A percentile compares a stretch with the other conserved stretches of the same genome.
phyloP scores from a whole-genome alignment of 1,140 invertebrate species.

The Ceratitis capitata region DNA sequence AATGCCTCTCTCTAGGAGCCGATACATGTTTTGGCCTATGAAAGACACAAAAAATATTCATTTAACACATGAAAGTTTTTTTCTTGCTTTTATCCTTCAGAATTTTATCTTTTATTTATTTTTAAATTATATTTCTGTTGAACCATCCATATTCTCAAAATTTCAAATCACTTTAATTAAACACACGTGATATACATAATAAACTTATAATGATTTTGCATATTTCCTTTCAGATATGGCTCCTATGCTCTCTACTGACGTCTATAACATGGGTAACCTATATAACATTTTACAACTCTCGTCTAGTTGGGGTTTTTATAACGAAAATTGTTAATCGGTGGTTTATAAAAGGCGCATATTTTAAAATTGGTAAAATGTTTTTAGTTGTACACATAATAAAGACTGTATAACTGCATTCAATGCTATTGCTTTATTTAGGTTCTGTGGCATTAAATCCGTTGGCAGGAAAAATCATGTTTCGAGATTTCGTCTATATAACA shows the following conservation, averaged over 20 bases:
- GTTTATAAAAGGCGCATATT: constrained; percentile 84
- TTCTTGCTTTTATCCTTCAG: too few relatives aligned
- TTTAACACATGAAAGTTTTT: too few relatives aligned
- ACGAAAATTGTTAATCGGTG: constrained; percentile 91
- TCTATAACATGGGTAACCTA: constrained; percentile 89
- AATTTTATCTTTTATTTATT: too few relatives aligned
- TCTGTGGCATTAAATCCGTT: constrained; percentile 94
- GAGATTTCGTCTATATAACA: constrained; percentile 93
- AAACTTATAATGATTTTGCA: neutral
- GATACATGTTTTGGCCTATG: too few relatives aligned
- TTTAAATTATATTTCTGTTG: too few relatives aligned
- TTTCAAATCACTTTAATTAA: too few relatives aligned
- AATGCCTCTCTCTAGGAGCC: too few relatives aligned
- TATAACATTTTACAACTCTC: constrained; percentile 94
- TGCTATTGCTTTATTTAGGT: constrained; percentile 70
- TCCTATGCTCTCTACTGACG: constrained; percentile 77
- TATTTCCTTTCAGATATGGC: constrained; percentile 66
- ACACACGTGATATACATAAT: neutral
- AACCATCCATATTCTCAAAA: too few relatives aligned
- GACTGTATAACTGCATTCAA: neutral
- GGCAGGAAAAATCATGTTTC: constrained; percentile 98
- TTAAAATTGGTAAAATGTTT: constrained; percentile 85
- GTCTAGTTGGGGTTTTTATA: constrained; percentile 88
- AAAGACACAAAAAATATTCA: too few relatives aligned
- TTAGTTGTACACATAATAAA: neutral